Evolutionary conservation across 2,797 vertebrate genomes (phyloP).

Genomic region (Hafferia zeledoni): DNA sequence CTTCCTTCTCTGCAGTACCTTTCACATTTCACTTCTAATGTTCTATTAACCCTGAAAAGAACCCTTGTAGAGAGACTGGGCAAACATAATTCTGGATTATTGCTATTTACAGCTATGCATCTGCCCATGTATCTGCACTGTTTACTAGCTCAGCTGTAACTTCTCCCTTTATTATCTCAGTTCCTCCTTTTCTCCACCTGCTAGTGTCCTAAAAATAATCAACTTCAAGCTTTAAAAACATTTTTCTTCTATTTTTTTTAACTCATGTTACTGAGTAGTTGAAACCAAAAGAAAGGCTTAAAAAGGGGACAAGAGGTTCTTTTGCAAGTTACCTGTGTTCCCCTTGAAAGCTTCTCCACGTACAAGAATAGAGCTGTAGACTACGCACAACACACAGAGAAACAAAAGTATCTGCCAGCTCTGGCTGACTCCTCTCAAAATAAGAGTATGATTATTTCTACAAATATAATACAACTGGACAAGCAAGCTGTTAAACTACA

Average conservation of each 20-base stretch:
- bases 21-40: not conserved
- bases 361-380: not conserved
- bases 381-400: not conserved
- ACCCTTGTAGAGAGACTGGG: not conserved
- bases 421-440: not conserved
- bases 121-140: not conserved
- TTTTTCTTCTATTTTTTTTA: not conserved
- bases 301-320: not conserved
- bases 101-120: not conserved
- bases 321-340: not conserved
- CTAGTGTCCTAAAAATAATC: not conserved
- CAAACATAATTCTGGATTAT: not conserved
- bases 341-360: not conserved
- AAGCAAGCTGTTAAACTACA: not conserved
- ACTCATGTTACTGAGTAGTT: not conserved
- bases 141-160: constrained; percentile 10
- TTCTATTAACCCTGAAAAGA: not conserved
- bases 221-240: not conserved
- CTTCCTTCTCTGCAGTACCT: not conserved
- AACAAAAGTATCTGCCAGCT: not conserved
- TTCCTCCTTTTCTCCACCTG: constrained; percentile 41
- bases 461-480: not conserved
- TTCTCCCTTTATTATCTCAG: constrained; percentile 39
- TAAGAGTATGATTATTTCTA: not conserved
- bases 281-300: not conserved